phyloP scores from a whole-genome alignment of 2,797 vertebrate species.

The Premnoplex brunnescens region DNA sequence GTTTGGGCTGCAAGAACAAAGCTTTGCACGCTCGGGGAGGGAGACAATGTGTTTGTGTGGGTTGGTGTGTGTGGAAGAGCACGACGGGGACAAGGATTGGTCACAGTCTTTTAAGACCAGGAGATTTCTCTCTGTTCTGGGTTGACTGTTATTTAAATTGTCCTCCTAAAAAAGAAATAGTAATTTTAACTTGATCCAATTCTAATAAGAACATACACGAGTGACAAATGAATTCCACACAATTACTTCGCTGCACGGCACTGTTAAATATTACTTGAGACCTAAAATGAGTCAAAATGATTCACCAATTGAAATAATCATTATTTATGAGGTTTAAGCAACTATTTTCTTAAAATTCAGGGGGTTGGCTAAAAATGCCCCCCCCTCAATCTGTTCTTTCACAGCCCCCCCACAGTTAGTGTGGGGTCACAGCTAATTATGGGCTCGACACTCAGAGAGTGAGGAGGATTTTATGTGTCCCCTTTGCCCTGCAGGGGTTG shows the following conservation, averaged over 20 bases:
- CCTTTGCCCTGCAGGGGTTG: not conserved
- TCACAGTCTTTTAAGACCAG: not conserved
- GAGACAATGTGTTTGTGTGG: not conserved
- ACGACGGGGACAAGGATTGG: not conserved
- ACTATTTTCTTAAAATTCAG: constrained; percentile 15
- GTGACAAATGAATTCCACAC: not conserved
- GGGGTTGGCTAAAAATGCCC: not conserved
- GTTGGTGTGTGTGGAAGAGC: not conserved
- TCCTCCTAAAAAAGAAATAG: not conserved
- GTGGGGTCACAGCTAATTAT: not conserved
- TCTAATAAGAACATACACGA: not conserved
- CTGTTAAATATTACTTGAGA: constrained; percentile 14
- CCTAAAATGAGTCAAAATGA: constrained; percentile 40
- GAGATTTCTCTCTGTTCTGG: not conserved
- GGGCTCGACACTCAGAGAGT: not conserved
- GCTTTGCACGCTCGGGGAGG: not conserved
- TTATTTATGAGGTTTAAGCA: constrained; percentile 22
- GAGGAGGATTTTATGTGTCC: not conserved
- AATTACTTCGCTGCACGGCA: not conserved
- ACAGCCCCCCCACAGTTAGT: not conserved
- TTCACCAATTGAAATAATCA: constrained; percentile 63
- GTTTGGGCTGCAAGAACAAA: not conserved
- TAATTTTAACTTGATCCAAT: not conserved
- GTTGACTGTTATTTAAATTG: not conserved
- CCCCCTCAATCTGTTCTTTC: not conserved